Percentiles rank a stretch among this genome's conserved stretches.
Conservation (phyloP, 2,888 invertebrate genomes). For the Drosophila vallismaia region DNA sequence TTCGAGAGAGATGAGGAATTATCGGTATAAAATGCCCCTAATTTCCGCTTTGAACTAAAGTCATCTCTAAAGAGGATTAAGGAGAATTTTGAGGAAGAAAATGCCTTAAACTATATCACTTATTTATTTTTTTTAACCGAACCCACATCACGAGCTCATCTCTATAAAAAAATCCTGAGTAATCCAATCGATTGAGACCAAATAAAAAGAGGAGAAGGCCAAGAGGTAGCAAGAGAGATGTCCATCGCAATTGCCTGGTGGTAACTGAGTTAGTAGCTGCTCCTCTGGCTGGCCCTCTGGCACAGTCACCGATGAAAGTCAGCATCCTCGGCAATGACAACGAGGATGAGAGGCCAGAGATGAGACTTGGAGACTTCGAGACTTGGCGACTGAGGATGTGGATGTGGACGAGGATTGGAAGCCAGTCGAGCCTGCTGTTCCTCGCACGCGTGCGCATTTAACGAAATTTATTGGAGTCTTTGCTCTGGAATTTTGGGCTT, state of each 20-base stretch:
- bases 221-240: conserved; percentile 65
- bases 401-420: conserved; percentile 22
- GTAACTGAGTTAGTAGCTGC: conserved; percentile 76
- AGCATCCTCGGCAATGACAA: conserved; percentile 32
- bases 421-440: conserved; percentile 47
- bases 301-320: conserved; percentile 13
- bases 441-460: conserved; percentile 82
- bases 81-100: too few species aligned
- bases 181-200: conserved; percentile 48
- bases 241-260: conserved; percentile 70
- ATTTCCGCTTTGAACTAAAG: not conserved
- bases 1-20: conserved; percentile 4
- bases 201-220: conserved; percentile 17
- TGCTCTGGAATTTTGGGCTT: conserved; percentile 78
- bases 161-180: not conserved
- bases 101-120: too few species aligned
- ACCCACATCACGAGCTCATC: conserved; percentile 13
- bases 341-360: conserved; percentile 23
- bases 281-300: conserved; percentile 31
- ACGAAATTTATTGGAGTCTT: conserved; percentile 81
- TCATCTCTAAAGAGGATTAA: not conserved
- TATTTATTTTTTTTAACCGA: too few species aligned
- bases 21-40: too few species aligned
- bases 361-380: conserved; percentile 3
- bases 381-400: conserved; percentile 7